A percentile compares a stretch with the other conserved stretches of the same genome.
Evolutionary conservation across 2,888 invertebrate species (phyloP).

Genomic region (Watsonalla binaria): DNA sequence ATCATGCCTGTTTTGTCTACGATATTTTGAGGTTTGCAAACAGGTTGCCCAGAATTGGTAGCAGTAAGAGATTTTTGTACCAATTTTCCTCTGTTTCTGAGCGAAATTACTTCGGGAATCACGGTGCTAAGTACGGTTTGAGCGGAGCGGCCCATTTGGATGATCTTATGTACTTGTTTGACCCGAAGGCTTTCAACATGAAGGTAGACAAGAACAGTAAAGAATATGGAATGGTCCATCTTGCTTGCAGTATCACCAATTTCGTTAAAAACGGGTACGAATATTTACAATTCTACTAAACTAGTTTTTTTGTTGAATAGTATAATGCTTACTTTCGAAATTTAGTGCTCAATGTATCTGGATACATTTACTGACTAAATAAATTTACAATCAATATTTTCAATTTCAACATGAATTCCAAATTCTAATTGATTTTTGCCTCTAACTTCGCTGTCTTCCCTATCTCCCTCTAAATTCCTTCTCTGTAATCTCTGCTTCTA

Average conservation of each 20-base stretch:
- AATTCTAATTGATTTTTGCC: no score
- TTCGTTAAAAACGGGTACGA: constrained; percentile 58
- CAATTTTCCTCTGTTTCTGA: constrained; percentile 41
- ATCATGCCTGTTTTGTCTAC: neutral
- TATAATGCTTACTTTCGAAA: no score
- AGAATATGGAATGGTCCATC: constrained; percentile 39
- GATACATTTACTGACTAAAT: no score
- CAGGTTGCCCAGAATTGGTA: constrained; percentile 16
- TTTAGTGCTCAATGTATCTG: no score
- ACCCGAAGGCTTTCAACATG: constrained; percentile 30
- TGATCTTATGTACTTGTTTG: constrained; percentile 50
- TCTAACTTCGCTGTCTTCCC: no score
- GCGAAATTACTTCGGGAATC: constrained; percentile 35
- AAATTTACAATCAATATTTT: no score
- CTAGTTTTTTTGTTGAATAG: no score
- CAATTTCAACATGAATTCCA: no score
- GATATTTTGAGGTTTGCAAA: constrained; percentile 14
- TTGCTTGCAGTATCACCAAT: constrained; percentile 42
- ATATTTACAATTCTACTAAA: neutral
- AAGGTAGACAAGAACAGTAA: constrained; percentile 31
- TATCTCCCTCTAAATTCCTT: no score
- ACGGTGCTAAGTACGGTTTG: constrained; percentile 33
- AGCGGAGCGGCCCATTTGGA: constrained; percentile 46
- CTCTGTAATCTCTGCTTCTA: no score
- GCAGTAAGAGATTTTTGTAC: constrained; percentile 32